Conservation (phyloP, 2,888 invertebrate species). For the Stenodema calcarata region DNA sequence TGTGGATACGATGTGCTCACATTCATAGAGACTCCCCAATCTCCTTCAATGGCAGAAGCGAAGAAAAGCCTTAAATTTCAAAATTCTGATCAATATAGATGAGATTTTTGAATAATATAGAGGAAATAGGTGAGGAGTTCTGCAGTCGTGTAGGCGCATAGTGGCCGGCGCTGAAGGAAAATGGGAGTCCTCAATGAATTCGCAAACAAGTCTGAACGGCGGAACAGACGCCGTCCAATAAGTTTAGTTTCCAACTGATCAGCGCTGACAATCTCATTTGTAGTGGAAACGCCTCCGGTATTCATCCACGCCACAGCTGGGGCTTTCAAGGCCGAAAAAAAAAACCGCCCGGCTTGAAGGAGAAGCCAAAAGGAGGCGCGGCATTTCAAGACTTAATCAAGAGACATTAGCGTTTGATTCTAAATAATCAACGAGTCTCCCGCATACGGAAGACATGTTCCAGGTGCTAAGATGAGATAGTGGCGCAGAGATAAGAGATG, state of each 20-base stretch:
- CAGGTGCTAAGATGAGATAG: constrained; percentile 18
- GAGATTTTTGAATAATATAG: no score
- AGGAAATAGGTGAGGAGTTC: no score
- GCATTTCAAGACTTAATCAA: constrained; percentile 1
- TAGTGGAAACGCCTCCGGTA: background rate
- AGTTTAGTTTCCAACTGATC: background rate
- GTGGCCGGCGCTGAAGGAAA: no score
- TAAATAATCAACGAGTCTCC: constrained; percentile 10
- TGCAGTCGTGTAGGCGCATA: no score
- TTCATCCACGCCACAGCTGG: background rate
- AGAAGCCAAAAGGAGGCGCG: background rate
- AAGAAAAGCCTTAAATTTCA: no score
- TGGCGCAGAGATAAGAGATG: background rate
- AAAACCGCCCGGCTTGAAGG: background rate
- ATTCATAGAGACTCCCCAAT: no score
- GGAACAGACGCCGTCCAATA: background rate
- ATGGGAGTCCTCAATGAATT: background rate
- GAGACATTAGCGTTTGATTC: constrained; percentile 18
- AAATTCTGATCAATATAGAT: no score
- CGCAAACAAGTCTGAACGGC: background rate
- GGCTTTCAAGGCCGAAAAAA: background rate
- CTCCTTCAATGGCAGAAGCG: no score
- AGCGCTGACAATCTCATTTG: constrained; percentile 30
- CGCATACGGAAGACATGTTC: background rate
- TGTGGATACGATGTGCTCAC: no score